Percentiles rank a stretch among this genome's conserved stretches.
Conservation (phyloP, 64 coral and sea anemone species). For the Anthopleura sola region DNA sequence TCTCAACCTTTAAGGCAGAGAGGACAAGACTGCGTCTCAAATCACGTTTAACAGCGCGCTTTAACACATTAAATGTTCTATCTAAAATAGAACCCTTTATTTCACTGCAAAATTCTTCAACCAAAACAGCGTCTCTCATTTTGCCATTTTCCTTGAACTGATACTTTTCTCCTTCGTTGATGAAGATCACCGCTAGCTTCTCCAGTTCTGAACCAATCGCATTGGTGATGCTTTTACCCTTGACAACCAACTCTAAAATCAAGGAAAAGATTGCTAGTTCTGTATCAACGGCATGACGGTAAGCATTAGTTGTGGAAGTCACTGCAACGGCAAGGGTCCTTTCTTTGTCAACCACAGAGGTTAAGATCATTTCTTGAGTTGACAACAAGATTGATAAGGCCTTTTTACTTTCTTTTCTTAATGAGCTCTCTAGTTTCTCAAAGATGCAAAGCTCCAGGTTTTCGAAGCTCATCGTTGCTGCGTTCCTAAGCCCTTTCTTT, state of each 20-base stretch:
- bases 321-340: not conserved
- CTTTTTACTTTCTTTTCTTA: not conserved
- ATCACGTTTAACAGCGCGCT: not conserved
- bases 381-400: not conserved
- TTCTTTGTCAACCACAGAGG: not conserved
- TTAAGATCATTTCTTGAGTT: conserved; percentile 6
- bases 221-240: not conserved
- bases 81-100: conserved; percentile 44
- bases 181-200: not conserved
- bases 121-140: not conserved
- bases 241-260: not conserved
- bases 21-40: conserved; percentile 4
- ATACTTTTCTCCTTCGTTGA: conserved; percentile 1
- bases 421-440: conserved; percentile 1
- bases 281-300: not conserved
- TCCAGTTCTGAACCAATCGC: not conserved
- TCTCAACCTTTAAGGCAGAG: not conserved
- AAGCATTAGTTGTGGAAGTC: not conserved
- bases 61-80: conserved; percentile 32
- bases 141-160: not conserved
- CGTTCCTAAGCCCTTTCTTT: conserved; percentile 10
- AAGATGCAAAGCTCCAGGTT: conserved; percentile 27
- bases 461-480: conserved; percentile 43
- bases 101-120: conserved; percentile 36
- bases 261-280: not conserved